Evolutionary conservation across 2,888 invertebrate genomes (phyloP), one percentile per base, ranked within the genome.

Genomic region (Ophonus ardosiacus): DNA sequence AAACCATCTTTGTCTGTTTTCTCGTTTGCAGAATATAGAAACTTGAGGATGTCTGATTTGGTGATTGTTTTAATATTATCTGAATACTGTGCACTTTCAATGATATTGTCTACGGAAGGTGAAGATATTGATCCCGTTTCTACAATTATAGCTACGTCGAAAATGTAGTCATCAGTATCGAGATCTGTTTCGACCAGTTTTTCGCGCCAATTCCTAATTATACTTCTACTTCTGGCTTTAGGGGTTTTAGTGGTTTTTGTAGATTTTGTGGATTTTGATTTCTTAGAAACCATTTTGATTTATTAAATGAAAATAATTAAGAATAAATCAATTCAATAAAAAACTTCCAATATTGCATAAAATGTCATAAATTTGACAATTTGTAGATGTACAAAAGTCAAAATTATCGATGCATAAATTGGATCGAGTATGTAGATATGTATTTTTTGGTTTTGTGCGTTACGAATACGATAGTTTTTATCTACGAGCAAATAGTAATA

Each of bases 1-100:
- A 68, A 24, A 81, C 7, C 4, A 38, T 8, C 51, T 18, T 63
- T 15, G 6, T 63, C 43, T 8, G 43, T 31, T n/a, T 65, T 68
- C 8, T 40, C 15, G 8, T 68, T 17, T 17, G 31, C 57, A 2
- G 38, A 24, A 2, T 13, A 56, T 56, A 65, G 24, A 17, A 56
- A 68, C 7, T 68, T 24, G 15, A 51, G 15, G 10, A 81, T 10
- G 13, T 81, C 81, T 21, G 15, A n/a, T 18, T 68, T 56, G 2
- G 65, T 81, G n/a, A 81, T 56, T 15, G 56, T 10, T 81, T 24
- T 81, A n/a, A 81, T 18, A 7, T 51, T 21, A 15, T 18, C 17
- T 17, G 43, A 21, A 8, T n/a, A 15, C 21, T 13, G 31, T 24
- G 17, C 43, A 43, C 7, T 15, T 5, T 65, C 7, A 4, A 31